Base-by-base conservation (phyloP, 2,113 vertebrate genomes). In the Lutjanus erythropterus region DNA sequence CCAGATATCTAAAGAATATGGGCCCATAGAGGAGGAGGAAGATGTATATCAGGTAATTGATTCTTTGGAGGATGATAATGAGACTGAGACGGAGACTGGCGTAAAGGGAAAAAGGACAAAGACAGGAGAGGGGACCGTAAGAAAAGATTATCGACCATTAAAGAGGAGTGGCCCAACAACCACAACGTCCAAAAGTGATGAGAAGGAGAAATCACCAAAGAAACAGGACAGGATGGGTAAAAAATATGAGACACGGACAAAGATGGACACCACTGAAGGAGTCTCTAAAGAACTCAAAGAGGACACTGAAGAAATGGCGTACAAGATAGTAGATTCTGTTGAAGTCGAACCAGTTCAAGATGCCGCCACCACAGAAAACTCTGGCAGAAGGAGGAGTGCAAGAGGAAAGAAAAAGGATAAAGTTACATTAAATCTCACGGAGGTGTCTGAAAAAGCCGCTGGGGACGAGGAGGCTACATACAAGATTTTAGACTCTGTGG, bases 401-500 rank as follows among this genome's bases (percentile, higher is more conserved):
- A 64, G 85, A 71, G 87, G 82, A 56, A 88, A 62, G 44, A 87
- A 71, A n/a, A 74, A 83, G 3, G 75, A 84, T 1, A 79, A 84
- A 65, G 41, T 37, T 3, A 4, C 68, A 1, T 3, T 2, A 6
- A 58, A 25, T 55, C 21, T 15, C n/a, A 19, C n/a, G 27, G 52
- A 81, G 31, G 25, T 2, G 0, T 25, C 64, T 33, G 58, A 42
- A 27, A 73, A 71, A 29, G 8, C 39, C 0, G 49, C 12, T 1
- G 10, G 4, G n/a, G 50, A 15, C 0, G 56, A 88, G 27, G 75
- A 87, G 11, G 31, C 41, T 1, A 41, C 58, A 0, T 91, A 64
- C 5, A 15, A 86, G 41, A 42, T 90, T 25, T 46, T 90, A 53
- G 89, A 91, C 52, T 90, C 85, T 6, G 83, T 90, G 29, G 86